A percentile compares a stretch with the other conserved stretches of the same genome.
Conservation (phyloP, 2,113 vertebrate species). For the Accipiter cooperii region DNA sequence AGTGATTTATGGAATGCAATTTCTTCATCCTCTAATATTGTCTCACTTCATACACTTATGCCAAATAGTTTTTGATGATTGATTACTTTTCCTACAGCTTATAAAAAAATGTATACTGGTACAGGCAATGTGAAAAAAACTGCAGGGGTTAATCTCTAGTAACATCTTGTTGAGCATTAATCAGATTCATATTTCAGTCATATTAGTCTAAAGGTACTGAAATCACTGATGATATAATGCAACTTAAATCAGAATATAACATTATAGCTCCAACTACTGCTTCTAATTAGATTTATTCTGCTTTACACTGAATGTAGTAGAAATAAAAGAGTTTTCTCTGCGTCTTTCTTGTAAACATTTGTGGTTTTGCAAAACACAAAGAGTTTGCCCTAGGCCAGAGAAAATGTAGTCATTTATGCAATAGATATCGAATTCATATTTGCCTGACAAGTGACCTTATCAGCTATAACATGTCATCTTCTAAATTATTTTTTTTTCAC, state of each 20-base stretch:
- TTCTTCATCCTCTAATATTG: background rate
- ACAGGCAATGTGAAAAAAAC: background rate
- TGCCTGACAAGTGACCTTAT: conserved; percentile 49
- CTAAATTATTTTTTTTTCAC: conserved; percentile 18
- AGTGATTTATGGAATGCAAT: background rate
- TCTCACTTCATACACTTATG: background rate
- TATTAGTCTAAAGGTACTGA: background rate
- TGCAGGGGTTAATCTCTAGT: background rate
- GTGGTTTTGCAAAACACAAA: background rate
- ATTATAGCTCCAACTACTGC: background rate
- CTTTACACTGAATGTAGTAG: background rate
- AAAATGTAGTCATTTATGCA: conserved; percentile 25
- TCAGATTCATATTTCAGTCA: background rate
- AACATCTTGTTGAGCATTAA: background rate
- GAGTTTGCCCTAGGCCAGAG: conserved; percentile 3
- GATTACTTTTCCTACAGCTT: background rate
- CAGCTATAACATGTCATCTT: conserved; percentile 16
- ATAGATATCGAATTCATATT: background rate
- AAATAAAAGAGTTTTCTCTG: background rate
- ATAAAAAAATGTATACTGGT: background rate
- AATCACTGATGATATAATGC: background rate
- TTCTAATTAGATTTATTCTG: conserved; percentile 9
- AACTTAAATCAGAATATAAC: background rate
- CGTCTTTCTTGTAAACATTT: background rate
- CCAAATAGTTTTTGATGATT: background rate